Evolutionary conservation across 2,888 invertebrate species (phyloP), one percentile per base, ranked within the genome.

Genomic region (Penaeus monodon): DNA sequence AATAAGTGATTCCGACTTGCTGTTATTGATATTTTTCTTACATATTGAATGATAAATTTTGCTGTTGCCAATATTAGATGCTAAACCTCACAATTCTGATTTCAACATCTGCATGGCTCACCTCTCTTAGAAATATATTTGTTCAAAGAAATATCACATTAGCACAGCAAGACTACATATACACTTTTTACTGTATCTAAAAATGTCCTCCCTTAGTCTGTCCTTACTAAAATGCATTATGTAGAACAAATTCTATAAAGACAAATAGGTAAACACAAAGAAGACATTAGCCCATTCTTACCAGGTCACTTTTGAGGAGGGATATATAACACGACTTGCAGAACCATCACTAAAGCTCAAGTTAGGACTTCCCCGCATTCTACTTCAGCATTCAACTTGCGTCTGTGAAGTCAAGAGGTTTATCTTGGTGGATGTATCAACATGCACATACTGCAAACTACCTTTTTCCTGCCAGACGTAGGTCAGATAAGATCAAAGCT

Each of bases 251-350:
- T 10, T 17, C 24, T 68, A 33, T 24, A 78, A 44, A 38, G 49
- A 57, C 49, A 57, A 44, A 44, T 0, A 10, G 44, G 8, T 10
- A 44, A 10, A 66, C 3, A 3, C 14, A 7, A 49, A 22, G 1
- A 2, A 65, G 22, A n/a, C 57, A 70, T 1, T 29, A n/a, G n/a
- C 3, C 29, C 70, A 57, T 24, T 49, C 79, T 76, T 81, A 86
- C 86, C 86, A 86, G 8, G 86, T 76, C 2, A 86, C 49, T 24
- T 86, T 86, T 20, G 81, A 57, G 17, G 86, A 76, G 68, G 86
- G 86, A 64, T 86, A 86, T 33, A 86, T 86, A 20, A 86, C 86
- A 20, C 68, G 81, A 68, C 81, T 86, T 44, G 86, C 64, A n/a
- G 86, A 86, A 14, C 64, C 79, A 24, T 86, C 81, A n/a, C 81